Evolutionary conservation across 2,888 invertebrate species (phyloP), one percentile per base, ranked within the genome.

Genomic region (Dorcus hopei): DNA sequence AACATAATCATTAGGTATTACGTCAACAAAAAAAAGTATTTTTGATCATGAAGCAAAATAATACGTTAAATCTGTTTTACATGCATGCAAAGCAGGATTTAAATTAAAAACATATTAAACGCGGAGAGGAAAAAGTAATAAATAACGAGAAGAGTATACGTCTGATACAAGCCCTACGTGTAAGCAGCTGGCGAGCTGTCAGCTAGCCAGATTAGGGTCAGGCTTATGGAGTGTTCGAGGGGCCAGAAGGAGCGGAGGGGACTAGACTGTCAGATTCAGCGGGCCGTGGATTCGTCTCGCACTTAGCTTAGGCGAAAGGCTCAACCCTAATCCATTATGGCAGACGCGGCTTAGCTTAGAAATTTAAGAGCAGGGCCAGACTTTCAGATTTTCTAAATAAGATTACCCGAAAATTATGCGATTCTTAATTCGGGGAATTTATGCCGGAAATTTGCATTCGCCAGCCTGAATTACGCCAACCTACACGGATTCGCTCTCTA

Each of bases 281-380:
- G 70, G 57, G 67, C 68, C 65, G 70, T 62, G 72, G 73, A 74
- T 73, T 73, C 74, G 74, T 74, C 72, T 73, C 71, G 71, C 73
- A 73, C 72, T 73, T 69, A 68, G 71, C 66, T 66, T 68, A 71
- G 69, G 69, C 70, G 65, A 65, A 65, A 71, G 71, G 74, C 73
- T 74, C 74, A 74, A 74, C 76, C 76, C 75, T 74, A 76, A 77
- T 76, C 75, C 76, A 75, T 77, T 76, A 76, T 75, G 76, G 76
- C 75, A 74, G 74, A 70, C 68, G 70, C 70, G 68, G 72, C 73
- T 71, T 72, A 71, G 67, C 66, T 63, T 61, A 54, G 65, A 71
- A 71, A 72, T 72, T 72, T 72, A 71, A 65, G 54, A 45, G 45
- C 45, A 23, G 23, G 52, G 42, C 49, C 47, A 49, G 53, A 52